Percentiles rank a stretch among this genome's conserved stretches.
Conservation (phyloP, 2,113 vertebrate genomes). For the Peucedramus taeniatus region DNA sequence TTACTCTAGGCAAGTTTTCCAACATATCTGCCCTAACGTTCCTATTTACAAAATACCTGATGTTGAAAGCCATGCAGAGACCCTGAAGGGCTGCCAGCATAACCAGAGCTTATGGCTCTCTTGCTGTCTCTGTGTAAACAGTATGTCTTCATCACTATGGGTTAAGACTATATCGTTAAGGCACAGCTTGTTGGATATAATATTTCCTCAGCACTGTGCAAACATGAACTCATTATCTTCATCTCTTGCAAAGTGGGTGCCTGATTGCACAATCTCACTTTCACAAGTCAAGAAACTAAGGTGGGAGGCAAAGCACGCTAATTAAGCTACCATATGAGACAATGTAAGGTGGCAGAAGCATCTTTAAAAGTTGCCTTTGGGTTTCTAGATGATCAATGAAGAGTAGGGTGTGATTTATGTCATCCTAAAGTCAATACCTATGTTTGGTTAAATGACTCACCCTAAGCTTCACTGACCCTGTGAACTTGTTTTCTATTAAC, state of each 20-base stretch:
- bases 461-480: background rate
- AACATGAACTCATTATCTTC: conserved; percentile 12
- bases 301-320: background rate
- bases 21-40: background rate
- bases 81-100: background rate
- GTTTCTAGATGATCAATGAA: background rate
- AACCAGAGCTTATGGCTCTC: background rate
- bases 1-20: background rate
- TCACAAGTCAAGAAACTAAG: background rate
- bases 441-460: conserved; percentile 10
- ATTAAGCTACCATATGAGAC: background rate
- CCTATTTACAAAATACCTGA: background rate
- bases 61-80: background rate
- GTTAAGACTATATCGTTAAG: background rate
- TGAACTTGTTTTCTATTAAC: background rate
- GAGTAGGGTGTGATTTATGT: background rate
- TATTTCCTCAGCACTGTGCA: background rate
- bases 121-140: background rate
- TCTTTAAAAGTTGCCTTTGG: background rate
- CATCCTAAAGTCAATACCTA: background rate
- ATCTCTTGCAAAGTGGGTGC: background rate
- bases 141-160: background rate
- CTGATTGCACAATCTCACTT: background rate
- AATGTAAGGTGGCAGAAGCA: background rate
- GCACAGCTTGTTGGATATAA: background rate